Base-by-base conservation (phyloP, 2,797 vertebrate genomes). In the Scomberomorus guttatus region DNA sequence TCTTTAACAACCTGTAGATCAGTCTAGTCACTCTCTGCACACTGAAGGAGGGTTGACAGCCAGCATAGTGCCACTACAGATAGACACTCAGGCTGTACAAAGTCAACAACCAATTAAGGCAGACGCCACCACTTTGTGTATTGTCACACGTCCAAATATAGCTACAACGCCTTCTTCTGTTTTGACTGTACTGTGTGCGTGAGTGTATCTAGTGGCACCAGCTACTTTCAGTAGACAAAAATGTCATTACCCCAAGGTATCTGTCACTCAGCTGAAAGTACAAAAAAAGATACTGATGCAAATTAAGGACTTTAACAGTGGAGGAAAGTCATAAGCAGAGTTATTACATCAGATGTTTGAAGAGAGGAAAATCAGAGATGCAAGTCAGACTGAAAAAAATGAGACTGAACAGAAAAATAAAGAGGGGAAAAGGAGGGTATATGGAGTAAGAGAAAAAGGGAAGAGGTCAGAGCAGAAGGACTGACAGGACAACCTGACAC, bases 131-230 rank as follows among this genome's bases (percentile, higher is more conserved):
- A 63, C 83, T 84, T 76, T 79, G 70, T 54, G 60, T 81, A 77
- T 87, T 76, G 52, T 85, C 80, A 78, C 77, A 51, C 24, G 1
- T 88, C 85, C 85, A 88, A 86, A 90, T 89, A 81, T 88, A 91
- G 81, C 57, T 76, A 22, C 67, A 64, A 24, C 15, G 42, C 71
- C 44, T 62, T 37, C 62, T 63, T 72, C 55, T 79, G 57, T 68
- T 80, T 73, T 84, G 70, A 68, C 72, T 68, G 55, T 58, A 5
- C 44, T 39, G 57, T 62, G 59, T 67, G 25, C 6, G 10, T 42
- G 39, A 13, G 51, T 57, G 64, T 34, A 64, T 79, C 44, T 58
- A 67, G 25, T 83, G 48, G 73, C 63, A 64, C 58, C 77, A 78
- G 72, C 63, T 52, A 62, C 72, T 83, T 80, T 78, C 67, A 83